These are phyloP conservation scores for Protaetia brevitarsis DNA, from an alignment of 1,140 invertebrate species.

Conservation along the genomic window DNA sequence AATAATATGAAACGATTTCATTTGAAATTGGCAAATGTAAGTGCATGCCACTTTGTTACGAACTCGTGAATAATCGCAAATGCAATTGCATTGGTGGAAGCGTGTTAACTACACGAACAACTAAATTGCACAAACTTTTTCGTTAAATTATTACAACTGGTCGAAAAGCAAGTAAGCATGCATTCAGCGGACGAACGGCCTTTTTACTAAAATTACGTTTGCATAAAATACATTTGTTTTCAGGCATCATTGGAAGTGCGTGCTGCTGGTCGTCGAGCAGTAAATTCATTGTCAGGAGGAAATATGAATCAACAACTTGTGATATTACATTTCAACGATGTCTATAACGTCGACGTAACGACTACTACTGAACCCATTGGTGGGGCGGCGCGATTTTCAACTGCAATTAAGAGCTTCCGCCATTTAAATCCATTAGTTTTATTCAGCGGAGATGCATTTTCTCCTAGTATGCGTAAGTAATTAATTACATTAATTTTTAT, in stretches of 20 bases:
- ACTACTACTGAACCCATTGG: conserved; percentile 65
- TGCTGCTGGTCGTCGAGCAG: conserved; percentile 63
- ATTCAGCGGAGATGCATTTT: conserved; percentile 88
- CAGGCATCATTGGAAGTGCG: conserved; percentile 70
- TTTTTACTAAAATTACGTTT: no score
- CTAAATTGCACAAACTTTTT: no score
- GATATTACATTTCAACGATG: conserved; percentile 89
- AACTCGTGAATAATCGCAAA: no score
- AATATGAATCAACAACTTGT: conserved; percentile 55
- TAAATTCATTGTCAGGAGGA: conserved; percentile 48
- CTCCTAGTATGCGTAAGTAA: conserved; percentile 83
- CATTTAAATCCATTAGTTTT: conserved; percentile 74
- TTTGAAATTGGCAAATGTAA: no score
- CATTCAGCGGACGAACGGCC: no score
- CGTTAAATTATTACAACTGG: no score
- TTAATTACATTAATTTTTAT: conserved; percentile 11
- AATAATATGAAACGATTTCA: no score
- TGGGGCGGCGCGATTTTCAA: conserved; percentile 78
- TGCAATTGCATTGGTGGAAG: no score
- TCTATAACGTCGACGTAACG: conserved; percentile 81
- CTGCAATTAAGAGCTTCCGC: conserved; percentile 71
- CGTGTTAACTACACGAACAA: no score
- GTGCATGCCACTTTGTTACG: no score
- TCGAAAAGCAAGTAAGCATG: no score
- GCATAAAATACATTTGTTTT: no score